Percentiles rank a stretch among this genome's conserved stretches.
Evolutionary conservation across 2,113 vertebrate genomes (phyloP).

Genomic region (Vireo altiloquus): DNA sequence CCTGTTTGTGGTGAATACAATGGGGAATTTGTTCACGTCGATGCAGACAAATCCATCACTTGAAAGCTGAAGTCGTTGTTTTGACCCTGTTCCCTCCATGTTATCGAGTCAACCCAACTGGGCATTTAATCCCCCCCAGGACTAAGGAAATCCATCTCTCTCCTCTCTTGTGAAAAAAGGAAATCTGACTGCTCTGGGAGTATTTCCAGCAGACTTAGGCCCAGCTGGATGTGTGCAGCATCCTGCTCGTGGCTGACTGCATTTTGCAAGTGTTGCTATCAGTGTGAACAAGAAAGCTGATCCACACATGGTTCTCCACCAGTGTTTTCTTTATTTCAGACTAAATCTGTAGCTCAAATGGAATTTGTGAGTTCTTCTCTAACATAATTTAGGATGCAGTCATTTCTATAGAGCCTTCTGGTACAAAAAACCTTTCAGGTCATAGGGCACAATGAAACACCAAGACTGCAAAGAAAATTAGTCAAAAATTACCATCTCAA

Average conservation of each 20-base stretch:
- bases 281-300: rapidly evolving
- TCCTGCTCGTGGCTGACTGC: rapidly evolving
- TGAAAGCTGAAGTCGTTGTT: neutral
- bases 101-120: neutral
- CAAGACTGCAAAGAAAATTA: neutral
- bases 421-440: neutral
- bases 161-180: neutral
- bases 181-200: neutral
- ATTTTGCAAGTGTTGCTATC: neutral
- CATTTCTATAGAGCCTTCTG: neutral
- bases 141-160: neutral
- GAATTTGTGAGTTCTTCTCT: neutral
- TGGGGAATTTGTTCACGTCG: neutral
- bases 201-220: neutral
- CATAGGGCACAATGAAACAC: neutral
- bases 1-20: conserved; percentile 12
- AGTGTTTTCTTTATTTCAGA: neutral
- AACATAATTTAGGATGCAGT: neutral
- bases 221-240: neutral
- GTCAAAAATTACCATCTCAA: neutral
- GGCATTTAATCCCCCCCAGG: neutral
- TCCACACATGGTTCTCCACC: neutral
- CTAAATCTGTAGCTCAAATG: neutral
- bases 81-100: neutral
- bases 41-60: neutral